A percentile compares a stretch with the other conserved stretches of the same genome.
Evolutionary conservation across 2,797 vertebrate genomes (phyloP).

Genomic region (Amphiprion clarkii): DNA sequence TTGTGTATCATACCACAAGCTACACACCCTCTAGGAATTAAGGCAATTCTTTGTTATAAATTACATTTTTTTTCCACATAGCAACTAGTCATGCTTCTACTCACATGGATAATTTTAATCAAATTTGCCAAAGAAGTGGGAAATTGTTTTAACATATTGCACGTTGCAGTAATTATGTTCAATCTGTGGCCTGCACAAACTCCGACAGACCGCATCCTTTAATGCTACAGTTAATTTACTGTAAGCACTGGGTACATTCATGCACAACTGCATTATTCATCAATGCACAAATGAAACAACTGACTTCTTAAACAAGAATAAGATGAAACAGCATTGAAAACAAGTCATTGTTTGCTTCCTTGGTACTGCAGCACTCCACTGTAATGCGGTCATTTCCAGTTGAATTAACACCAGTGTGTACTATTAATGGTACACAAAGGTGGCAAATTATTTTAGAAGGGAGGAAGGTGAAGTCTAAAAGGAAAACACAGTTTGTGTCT

Average conservation of each 20-base stretch:
- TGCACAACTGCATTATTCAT: conserved; percentile 51
- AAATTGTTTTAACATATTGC: conserved; percentile 57
- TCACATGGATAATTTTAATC: conserved; percentile 72
- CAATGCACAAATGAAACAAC: conserved; percentile 27
- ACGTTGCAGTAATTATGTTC: conserved; percentile 58
- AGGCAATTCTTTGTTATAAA: conserved; percentile 62
- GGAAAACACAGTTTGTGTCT: conserved; percentile 3
- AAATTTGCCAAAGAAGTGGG: conserved; percentile 61
- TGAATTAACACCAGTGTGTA: conserved; percentile 5
- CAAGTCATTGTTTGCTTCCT: conserved; percentile 19
- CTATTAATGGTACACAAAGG: neutral
- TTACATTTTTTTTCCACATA: conserved; percentile 47
- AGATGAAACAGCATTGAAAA: conserved; percentile 6
- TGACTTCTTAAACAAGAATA: neutral
- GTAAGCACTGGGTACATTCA: conserved; percentile 59
- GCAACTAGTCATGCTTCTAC: conserved; percentile 57
- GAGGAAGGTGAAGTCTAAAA: conserved; percentile 14
- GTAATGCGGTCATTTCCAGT: neutral
- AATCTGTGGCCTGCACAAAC: conserved; percentile 48
- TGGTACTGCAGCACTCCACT: neutral
- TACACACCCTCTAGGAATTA: conserved; percentile 56
- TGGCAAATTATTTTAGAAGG: conserved; percentile 4
- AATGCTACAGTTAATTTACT: conserved; percentile 58
- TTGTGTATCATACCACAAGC: conserved; percentile 36
- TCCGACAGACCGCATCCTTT: conserved; percentile 51